These are phyloP conservation scores for Natator depressus DNA, from an alignment of 2,113 vertebrate species.

Conservation along the genomic window DNA sequence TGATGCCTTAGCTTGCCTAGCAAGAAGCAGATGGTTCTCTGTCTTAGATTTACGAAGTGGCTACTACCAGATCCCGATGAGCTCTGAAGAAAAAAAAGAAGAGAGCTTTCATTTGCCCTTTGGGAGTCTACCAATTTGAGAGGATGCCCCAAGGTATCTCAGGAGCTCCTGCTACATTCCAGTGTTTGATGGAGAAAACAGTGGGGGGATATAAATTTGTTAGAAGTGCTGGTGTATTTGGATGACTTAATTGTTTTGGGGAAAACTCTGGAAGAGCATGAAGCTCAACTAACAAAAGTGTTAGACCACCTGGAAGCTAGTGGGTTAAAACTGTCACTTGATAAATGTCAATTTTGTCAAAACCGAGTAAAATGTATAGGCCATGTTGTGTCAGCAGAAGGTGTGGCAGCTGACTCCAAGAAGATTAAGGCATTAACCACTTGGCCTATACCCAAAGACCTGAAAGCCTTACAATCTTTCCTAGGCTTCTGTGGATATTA, in stretches of 20 bases:
- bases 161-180: no score
- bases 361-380: background rate
- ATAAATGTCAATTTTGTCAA: background rate
- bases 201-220: background rate
- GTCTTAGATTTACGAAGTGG: background rate
- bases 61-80: background rate
- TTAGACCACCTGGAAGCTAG: background rate
- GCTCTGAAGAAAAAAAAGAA: background rate
- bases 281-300: background rate
- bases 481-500: background rate
- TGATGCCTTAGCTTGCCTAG: background rate
- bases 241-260: background rate
- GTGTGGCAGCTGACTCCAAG: background rate
- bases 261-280: background rate
- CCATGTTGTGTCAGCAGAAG: background rate
- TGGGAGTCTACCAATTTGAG: slow-evolving; percentile 10
- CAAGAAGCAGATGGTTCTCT: background rate
- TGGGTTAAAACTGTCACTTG: background rate
- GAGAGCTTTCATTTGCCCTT: background rate
- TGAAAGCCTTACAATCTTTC: background rate
- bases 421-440: background rate
- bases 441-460: background rate
- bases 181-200: background rate
- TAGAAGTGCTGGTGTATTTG: background rate
- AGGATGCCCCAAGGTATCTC: no score